A percentile compares a stretch with the other conserved stretches of the same genome.
phyloP scores from a whole-genome alignment of 1,140 invertebrate species.

The Sinonovacula constricta region DNA sequence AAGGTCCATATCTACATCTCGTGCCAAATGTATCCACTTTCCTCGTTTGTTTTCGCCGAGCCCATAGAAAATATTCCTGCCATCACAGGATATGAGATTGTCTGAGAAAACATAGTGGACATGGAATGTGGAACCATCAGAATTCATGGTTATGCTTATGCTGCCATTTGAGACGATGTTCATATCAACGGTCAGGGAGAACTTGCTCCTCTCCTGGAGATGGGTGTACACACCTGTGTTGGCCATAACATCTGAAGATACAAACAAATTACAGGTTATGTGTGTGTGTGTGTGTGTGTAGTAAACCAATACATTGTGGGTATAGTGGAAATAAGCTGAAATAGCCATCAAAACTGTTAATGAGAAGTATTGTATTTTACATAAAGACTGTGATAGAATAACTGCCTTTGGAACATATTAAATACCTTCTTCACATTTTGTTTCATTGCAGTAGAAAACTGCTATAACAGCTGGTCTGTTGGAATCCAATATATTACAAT shows the following conservation, averaged over 20 bases:
- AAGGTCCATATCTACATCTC: conserved; percentile 94
- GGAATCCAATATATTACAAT: too few species aligned
- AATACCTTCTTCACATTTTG: too few species aligned
- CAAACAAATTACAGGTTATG: too few species aligned
- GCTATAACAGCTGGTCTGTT: too few species aligned
- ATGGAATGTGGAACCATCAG: conserved; percentile 85
- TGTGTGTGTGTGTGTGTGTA: too few species aligned
- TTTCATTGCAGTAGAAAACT: too few species aligned
- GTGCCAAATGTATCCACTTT: conserved; percentile 89
- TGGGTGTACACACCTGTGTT: conserved; percentile 84
- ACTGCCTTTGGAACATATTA: too few species aligned
- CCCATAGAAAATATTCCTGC: conserved; percentile 89
- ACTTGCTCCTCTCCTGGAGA: conserved; percentile 82
- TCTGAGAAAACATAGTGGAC: conserved; percentile 90
- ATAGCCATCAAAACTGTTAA: too few species aligned
- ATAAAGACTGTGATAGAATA: too few species aligned
- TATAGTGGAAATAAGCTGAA: too few species aligned
- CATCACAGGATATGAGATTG: conserved; percentile 85
- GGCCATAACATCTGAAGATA: conserved; percentile 81
- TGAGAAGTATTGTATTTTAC: too few species aligned
- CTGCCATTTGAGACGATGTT: conserved; percentile 87
- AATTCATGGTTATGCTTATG: conserved; percentile 87
- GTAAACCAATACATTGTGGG: too few species aligned
- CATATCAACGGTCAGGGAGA: conserved; percentile 87
- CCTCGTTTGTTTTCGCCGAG: conserved; percentile 83